Evolutionary conservation across 2,113 vertebrate species (phyloP), one percentile per base, ranked within the genome.

Genomic region (Oenanthe oenanthe): DNA sequence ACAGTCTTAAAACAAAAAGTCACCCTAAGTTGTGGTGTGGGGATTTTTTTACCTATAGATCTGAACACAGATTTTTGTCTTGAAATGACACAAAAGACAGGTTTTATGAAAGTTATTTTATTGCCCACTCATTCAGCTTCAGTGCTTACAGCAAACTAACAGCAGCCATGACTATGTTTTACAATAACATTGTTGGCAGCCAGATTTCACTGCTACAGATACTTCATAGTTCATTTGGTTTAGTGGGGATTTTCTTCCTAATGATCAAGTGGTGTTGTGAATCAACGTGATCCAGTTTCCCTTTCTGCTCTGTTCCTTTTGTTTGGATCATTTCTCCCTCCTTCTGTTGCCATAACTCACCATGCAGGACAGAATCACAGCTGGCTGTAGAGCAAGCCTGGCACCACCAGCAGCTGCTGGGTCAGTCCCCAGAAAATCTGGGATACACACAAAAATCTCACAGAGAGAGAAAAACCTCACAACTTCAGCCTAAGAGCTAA

Each of bases 1-100:
- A 45, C 9, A 78, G 60, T 53, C 79, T 94, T 96, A 88, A 96
- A 96, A 94, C 88, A 95, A 95, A 96, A 96, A 97, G 93, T 95
- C 93, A 96, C 85, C 82, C 92, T 88, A 84, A 90, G 63, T 81
- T 73, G 61, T 19, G 54, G 12, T 43, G 17, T 32, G 13, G 19
- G 6, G 3, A 0, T 12, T 48, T 48, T 81, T 57, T 53, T 31
- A 47, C 79, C 34, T 62, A 21, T n/a, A 84, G 78, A 71, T 71
- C 53, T 78, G 53, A 83, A 67, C 48, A 88, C 51, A 48, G 86
- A 42, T 78, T 91, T 90, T 88, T 90, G 81, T 58, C 68, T 60
- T 61, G 70, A n/a, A 85, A 92, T 53, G 68, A 42, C 76, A 92
- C 48, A 88, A 86, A 88, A 94, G 36, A 13, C 43, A 88, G 83